These are phyloP conservation scores for Lasioglossum malachurum DNA, from an alignment of 2,888 invertebrate genomes.

Conservation along the genomic window DNA sequence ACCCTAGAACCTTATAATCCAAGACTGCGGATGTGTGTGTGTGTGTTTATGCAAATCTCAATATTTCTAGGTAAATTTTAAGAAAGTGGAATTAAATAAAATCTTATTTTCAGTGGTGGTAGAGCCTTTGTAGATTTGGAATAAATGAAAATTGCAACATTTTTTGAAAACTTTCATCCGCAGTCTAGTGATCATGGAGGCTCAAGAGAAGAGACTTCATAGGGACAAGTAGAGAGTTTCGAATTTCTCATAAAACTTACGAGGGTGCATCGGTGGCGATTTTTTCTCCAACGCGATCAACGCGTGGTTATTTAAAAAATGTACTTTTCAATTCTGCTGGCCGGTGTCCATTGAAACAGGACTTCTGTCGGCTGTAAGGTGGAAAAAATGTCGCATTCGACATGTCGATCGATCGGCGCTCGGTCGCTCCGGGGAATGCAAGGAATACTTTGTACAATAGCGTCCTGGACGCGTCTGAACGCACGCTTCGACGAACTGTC, in stretches of 20 bases:
- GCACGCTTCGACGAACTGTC: constrained; percentile 59
- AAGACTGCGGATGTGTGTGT: neutral
- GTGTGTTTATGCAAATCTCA: too few species aligned
- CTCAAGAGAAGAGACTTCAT: neutral
- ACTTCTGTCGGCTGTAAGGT: neutral
- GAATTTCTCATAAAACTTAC: neutral
- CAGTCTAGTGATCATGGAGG: neutral
- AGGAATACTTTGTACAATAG: constrained; percentile 73
- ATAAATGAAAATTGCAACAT: too few species aligned
- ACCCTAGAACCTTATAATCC: neutral
- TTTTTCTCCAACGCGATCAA: neutral
- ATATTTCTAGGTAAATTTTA: too few species aligned
- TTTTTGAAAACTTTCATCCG: too few species aligned
- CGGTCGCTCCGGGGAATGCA: constrained; percentile 58
- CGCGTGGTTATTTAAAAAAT: neutral
- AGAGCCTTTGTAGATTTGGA: too few species aligned
- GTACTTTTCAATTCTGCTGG: neutral
- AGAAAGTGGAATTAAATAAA: too few species aligned
- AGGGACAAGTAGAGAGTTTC: neutral
- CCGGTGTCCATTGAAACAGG: neutral
- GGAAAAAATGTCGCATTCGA: constrained; percentile 4
- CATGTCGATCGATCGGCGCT: constrained; percentile 52
- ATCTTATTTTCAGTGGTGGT: too few species aligned
- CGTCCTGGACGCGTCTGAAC: constrained; percentile 71
- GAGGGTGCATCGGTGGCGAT: neutral